Conservation (phyloP, 2,888 invertebrate species). For the Xestia xanthographa region DNA sequence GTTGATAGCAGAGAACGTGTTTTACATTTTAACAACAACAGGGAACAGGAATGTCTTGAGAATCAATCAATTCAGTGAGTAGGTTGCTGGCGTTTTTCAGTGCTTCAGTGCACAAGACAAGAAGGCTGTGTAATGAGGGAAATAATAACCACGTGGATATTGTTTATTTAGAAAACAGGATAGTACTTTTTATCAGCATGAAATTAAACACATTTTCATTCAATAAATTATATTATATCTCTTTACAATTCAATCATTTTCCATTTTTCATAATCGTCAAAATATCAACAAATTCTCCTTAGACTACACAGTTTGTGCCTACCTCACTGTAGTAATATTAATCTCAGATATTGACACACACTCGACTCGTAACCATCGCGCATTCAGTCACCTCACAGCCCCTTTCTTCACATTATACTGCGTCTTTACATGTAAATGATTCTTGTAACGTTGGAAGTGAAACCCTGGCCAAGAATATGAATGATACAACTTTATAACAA, state of each 20-base stretch:
- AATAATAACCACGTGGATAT: background rate
- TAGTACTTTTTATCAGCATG: background rate
- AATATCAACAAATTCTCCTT: slow-evolving; percentile 84
- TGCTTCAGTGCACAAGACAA: background rate
- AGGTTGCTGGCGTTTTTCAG: background rate
- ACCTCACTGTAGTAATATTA: slow-evolving; percentile 72
- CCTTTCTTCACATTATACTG: slow-evolving; percentile 52
- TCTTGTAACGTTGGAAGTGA: slow-evolving; percentile 53
- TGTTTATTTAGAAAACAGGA: background rate
- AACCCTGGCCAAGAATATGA: slow-evolving; percentile 53
- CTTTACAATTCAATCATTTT: slow-evolving; percentile 85
- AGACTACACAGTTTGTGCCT: slow-evolving; percentile 87
- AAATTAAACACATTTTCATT: slow-evolving; percentile 69
- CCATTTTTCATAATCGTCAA: slow-evolving; percentile 85
- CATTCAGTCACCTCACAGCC: slow-evolving; percentile 78
- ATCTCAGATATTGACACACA: slow-evolving; percentile 69
- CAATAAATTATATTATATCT: slow-evolving; percentile 89
- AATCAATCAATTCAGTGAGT: background rate
- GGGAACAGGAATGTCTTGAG: background rate
- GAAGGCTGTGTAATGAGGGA: background rate
- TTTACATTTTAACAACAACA: background rate
- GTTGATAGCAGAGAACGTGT: background rate
- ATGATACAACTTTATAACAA: slow-evolving; percentile 52
- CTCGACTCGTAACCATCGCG: slow-evolving; percentile 68
- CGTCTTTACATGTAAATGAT: slow-evolving; percentile 49